Evolutionary conservation across 1,140 invertebrate species (phyloP).

Genomic region (Armadillidium nasatum): DNA sequence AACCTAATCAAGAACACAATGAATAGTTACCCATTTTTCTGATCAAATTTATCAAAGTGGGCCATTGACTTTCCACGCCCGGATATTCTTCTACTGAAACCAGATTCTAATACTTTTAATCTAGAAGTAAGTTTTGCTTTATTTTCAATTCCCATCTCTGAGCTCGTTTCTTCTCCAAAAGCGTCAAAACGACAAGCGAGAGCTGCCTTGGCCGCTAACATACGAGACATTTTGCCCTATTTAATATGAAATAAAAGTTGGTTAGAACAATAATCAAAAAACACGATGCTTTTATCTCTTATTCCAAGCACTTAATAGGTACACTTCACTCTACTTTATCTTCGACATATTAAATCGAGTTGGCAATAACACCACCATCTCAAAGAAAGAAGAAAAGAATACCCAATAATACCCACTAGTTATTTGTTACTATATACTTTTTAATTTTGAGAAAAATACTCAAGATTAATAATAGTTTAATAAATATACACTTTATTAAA

Average conservation of each 20-base stretch:
- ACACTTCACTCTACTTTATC: no score
- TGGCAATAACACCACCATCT: no score
- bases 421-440: no score
- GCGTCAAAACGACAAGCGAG: constrained; percentile 92
- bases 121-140: constrained; percentile 78
- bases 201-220: constrained; percentile 92
- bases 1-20: no score
- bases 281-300: not conserved
- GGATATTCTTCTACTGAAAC: constrained; percentile 72
- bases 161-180: constrained; percentile 76
- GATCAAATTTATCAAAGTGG: constrained; percentile 85
- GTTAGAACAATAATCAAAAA: constrained; percentile 14
- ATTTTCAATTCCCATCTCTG: constrained; percentile 78
- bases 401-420: no score
- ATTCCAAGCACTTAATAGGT: not conserved
- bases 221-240: constrained; percentile 77
- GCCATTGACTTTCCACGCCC: constrained; percentile 75
- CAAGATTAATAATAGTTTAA: no score
- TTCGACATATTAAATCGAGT: no score
- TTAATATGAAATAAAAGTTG: constrained; percentile 1
- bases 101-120: constrained; percentile 74
- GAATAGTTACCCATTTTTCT: constrained; percentile 55
- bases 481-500: no score
- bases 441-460: no score
- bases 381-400: no score